Percentiles rank a stretch among this genome's conserved stretches.
phyloP scores from a whole-genome alignment of 2,888 invertebrate species.

The Drosophila falleni region DNA sequence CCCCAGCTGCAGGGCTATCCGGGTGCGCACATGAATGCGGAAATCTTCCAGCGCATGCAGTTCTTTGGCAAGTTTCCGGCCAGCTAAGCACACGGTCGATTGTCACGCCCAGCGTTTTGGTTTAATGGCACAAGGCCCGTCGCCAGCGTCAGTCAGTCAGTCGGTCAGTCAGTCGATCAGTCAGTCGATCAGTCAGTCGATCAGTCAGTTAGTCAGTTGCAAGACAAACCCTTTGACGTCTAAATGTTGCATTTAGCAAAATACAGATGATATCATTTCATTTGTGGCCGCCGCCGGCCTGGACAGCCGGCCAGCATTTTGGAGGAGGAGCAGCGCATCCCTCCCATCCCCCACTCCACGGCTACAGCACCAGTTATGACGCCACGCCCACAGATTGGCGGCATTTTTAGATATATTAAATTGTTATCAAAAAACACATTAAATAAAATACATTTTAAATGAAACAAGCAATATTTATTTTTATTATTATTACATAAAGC shows the following conservation, averaged over 20 bases:
- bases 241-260: slow-evolving; percentile 72
- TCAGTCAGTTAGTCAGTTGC: slow-evolving; percentile 19
- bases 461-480: slow-evolving; percentile 8
- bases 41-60: slow-evolving; percentile 86
- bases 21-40: slow-evolving; percentile 74
- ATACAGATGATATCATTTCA: slow-evolving; percentile 4
- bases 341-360: background rate
- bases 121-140: slow-evolving; percentile 68
- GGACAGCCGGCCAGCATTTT: slow-evolving; percentile 63
- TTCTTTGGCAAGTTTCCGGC: slow-evolving; percentile 83
- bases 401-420: slow-evolving; percentile 40
- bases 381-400: slow-evolving; percentile 26
- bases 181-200: slow-evolving; percentile 8
- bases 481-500: background rate
- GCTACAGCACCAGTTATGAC: slow-evolving; percentile 16
- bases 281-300: slow-evolving; percentile 60
- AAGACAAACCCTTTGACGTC: slow-evolving; percentile 57
- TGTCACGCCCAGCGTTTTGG: slow-evolving; percentile 76
- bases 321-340: slow-evolving; percentile 28
- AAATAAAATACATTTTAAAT: slow-evolving; percentile 36
- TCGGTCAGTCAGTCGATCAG: slow-evolving; percentile 11
- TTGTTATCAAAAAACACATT: background rate
- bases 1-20: slow-evolving; percentile 72
- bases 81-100: slow-evolving; percentile 63
- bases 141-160: slow-evolving; percentile 13